Percentiles rank a stretch among this genome's conserved stretches.
Conservation (phyloP, 2,888 invertebrate species). For the Salpingus planirostris region DNA sequence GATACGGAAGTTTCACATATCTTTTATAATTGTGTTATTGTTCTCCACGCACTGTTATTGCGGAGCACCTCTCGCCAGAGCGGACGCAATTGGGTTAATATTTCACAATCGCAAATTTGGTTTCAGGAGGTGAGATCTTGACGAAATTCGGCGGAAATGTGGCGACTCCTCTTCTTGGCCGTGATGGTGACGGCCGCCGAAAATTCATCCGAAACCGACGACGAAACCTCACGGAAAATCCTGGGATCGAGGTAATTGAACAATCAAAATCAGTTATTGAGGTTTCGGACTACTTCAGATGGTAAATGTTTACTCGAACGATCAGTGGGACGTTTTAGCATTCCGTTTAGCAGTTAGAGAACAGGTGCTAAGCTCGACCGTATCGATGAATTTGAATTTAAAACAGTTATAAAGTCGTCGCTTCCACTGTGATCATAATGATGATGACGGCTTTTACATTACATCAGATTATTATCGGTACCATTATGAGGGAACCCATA, state of each 20-base stretch:
- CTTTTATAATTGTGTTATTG: too few species aligned
- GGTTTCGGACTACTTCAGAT: not conserved
- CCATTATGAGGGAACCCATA: too few species aligned
- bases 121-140: constrained; percentile 4
- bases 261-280: too few species aligned
- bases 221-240: constrained; percentile 48
- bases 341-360: constrained; percentile 4
- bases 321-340: constrained; percentile 1
- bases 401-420: not conserved
- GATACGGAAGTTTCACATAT: too few species aligned
- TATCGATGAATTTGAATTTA: constrained; percentile 4
- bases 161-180: constrained; percentile 6
- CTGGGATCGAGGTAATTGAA: constrained; percentile 52
- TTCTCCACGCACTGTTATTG: too few species aligned
- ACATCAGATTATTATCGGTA: too few species aligned
- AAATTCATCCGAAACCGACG: constrained; percentile 31
- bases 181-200: constrained; percentile 6
- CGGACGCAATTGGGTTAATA: too few species aligned
- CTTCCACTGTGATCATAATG: too few species aligned
- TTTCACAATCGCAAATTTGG: not conserved
- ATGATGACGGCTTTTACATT: too few species aligned
- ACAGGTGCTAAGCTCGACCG: too few species aligned
- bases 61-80: too few species aligned
- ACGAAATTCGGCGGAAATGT: too few species aligned
- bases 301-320: constrained; percentile 7